Percentiles rank a stretch among this genome's conserved stretches.
Conservation (phyloP, 2,888 invertebrate species). For the Rhodophaea formosa region DNA sequence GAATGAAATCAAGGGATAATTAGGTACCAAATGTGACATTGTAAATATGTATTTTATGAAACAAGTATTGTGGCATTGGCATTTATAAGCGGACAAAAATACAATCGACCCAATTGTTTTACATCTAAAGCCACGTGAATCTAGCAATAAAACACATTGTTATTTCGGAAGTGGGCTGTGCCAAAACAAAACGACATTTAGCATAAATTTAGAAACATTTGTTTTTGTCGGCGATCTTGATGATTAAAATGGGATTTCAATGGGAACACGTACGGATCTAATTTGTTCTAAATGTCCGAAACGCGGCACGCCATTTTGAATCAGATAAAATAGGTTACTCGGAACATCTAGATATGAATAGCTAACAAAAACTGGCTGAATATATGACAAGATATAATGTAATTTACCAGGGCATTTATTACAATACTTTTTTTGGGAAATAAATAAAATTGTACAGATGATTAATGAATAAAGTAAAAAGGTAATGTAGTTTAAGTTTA, state of each 20-base stretch:
- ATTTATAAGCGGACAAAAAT: not conserved
- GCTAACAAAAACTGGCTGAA: not conserved
- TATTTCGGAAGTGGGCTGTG: constrained; percentile 35
- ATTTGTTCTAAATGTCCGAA: not conserved
- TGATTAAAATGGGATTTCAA: constrained; percentile 16
- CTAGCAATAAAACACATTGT: constrained; percentile 19
- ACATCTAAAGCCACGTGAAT: constrained; percentile 8
- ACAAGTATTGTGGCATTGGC: too few species aligned
- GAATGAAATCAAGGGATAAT: too few species aligned
- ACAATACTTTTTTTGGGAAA: not conserved
- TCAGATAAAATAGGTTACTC: constrained; percentile 3
- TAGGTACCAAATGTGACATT: too few species aligned
- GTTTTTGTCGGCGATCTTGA: constrained; percentile 3
- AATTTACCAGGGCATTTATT: not conserved
- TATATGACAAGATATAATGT: not conserved
- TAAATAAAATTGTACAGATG: not conserved
- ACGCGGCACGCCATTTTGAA: not conserved
- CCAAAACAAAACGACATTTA: constrained; percentile 42
- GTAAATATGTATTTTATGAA: too few species aligned
- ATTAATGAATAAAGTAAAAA: not conserved
- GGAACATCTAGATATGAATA: not conserved
- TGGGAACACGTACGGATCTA: not conserved
- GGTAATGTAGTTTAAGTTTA: too few species aligned
- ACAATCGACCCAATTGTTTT: constrained; percentile 10
- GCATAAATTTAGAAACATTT: constrained; percentile 18